A percentile compares a stretch with the other conserved stretches of the same genome.
Evolutionary conservation across 2,113 vertebrate genomes (phyloP).

Genomic region (Narcine bancroftii): DNA sequence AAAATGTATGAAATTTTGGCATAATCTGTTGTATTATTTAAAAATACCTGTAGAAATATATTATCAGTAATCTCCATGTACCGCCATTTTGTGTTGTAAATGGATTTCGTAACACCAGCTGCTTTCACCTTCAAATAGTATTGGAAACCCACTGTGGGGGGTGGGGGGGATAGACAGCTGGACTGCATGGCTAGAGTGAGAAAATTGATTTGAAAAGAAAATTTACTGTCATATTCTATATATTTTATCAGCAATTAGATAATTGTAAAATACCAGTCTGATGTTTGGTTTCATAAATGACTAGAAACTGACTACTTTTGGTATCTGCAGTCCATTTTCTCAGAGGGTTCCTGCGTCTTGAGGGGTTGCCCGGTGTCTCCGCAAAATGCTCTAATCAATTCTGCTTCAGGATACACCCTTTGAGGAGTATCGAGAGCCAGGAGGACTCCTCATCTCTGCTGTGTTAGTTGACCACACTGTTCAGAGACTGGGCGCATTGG

Average conservation of each 20-base stretch:
- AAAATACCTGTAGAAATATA: not conserved
- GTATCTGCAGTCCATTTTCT: not conserved
- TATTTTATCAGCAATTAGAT: constrained; percentile 32
- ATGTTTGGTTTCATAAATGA: constrained; percentile 10
- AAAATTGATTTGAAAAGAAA: constrained; percentile 19
- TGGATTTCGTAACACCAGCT: not conserved
- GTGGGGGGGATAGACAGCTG: not conserved
- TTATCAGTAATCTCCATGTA: not conserved
- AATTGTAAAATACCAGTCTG: constrained; percentile 4
- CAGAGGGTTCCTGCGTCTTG: not conserved
- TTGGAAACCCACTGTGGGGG: not conserved
- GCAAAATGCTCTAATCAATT: not conserved
- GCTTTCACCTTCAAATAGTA: not conserved
- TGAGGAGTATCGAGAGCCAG: not conserved
- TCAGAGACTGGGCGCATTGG: not conserved
- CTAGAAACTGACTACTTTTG: not conserved
- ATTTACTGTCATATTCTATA: constrained; percentile 22
- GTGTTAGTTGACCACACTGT: not conserved
- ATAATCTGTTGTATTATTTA: constrained; percentile 11
- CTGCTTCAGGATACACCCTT: not conserved
- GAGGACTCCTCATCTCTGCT: not conserved
- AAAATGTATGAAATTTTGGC: constrained; percentile 5
- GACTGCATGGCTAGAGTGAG: constrained; percentile 11
- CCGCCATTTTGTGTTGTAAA: not conserved
- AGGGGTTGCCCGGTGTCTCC: not conserved